Evolutionary conservation across 2,797 vertebrate genomes (phyloP), one percentile per base, ranked within the genome.

Genomic region (Pseudochaenichthys georgianus): DNA sequence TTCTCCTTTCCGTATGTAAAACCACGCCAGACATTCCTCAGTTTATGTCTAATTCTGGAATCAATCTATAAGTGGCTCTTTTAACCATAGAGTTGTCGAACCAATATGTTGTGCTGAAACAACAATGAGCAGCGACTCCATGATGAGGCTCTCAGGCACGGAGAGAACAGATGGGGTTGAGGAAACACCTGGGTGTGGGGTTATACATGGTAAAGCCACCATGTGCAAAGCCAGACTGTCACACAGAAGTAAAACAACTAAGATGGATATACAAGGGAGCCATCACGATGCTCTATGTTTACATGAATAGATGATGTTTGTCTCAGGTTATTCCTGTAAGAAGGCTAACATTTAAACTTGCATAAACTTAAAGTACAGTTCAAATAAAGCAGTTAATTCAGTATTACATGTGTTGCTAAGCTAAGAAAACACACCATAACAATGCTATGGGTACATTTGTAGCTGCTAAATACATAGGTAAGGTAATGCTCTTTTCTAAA

Each of bases 81-180:
- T 34, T 43, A 31, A 16, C 38, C 11, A 1, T 19, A 15, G 28
- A 19, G 6, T 47, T 13, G 9, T 41, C 52, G 1, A 12, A n/a
- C 21, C 34, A 28, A 0, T 61, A 41, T 7, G 55, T 9, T 28
- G 60, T 5, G 8, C 34, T 2, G 50, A 41, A 21, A 19, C 77
- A 64, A 13, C 38, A 19, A 9, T n/a, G 55, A 78, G 69, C 78
- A 46, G 61, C 2, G n/a, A 15, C 41, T 66, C 28, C 31, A 21
- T 15, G 58, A 68, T 68, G 78, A 77, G 84, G 51, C 82, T 75
- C 78, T 15, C 4, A 0, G 71, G 80, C 77, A 55, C 86, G 77
- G 64, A 75, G 64, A 75, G 71, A 90, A 73, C 92, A 92, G 90
- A 91, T 90, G 90, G 92, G 73, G 68, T 70, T 50, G 73, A 80